phyloP scores from a whole-genome alignment of 1,140 invertebrate genomes.

The Aphelenchoides avenae region DNA sequence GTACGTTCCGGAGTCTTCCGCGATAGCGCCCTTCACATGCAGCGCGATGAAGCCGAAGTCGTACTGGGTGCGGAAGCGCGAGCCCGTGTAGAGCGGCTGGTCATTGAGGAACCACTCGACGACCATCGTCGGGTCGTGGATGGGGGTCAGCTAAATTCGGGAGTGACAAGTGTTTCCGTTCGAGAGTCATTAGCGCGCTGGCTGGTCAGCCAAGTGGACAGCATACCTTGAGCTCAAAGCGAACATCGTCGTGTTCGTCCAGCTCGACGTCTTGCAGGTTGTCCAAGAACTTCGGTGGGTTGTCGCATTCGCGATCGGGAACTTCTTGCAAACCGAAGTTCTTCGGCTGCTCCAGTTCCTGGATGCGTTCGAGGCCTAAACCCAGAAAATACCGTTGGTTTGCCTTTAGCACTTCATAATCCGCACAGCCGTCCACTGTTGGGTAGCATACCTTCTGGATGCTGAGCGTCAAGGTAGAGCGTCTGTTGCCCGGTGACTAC shows the following conservation, averaged over 20 bases:
- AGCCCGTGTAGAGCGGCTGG: conserved; percentile 67
- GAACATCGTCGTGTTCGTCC: conserved; percentile 44
- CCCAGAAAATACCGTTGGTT: too few relatives aligned
- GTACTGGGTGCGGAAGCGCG: conserved; percentile 87
- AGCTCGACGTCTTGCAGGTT: conserved; percentile 45
- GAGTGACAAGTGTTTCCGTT: conserved; percentile 14
- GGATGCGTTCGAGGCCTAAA: conserved; percentile 84
- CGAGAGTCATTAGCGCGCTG: background rate
- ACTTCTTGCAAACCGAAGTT: conserved; percentile 65
- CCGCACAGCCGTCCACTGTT: too few relatives aligned
- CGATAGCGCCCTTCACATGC: conserved; percentile 91
- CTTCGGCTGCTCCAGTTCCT: conserved; percentile 74
- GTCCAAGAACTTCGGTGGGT: conserved; percentile 51
- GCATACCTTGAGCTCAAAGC: conserved; percentile 43
- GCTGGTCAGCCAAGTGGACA: background rate
- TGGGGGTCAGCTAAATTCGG: conserved; percentile 78
- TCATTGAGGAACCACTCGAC: conserved; percentile 74
- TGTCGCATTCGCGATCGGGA: conserved; percentile 46
- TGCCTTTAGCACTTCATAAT: too few relatives aligned
- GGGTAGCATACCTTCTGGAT: conserved; percentile 83
- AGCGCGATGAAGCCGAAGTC: conserved; percentile 97
- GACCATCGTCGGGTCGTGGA: conserved; percentile 87
- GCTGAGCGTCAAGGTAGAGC: conserved; percentile 88
- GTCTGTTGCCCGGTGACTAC: conserved; percentile 68
- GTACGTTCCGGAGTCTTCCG: conserved; percentile 86